A percentile compares a stretch with the other conserved stretches of the same genome.
Conservation (phyloP, 2,113 vertebrate species). For the Ariopsis seemanni region DNA sequence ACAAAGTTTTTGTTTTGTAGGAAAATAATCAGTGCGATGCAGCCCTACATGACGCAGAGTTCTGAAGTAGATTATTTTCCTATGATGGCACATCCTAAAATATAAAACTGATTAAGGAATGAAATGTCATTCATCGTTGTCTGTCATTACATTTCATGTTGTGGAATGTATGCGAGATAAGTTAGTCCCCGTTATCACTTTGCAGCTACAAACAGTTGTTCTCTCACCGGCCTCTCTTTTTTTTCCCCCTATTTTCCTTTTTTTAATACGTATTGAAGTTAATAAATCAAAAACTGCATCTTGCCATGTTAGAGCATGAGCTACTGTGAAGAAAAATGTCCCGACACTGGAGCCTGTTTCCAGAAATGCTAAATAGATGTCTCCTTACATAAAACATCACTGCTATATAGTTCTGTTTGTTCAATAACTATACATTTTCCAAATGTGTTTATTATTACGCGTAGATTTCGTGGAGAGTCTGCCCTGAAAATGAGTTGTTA, state of each 20-base stretch:
- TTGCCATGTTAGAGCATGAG: not conserved
- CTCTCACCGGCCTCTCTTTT: not conserved
- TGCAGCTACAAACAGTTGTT: no score
- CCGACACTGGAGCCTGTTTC: not conserved
- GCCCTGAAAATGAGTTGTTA: not conserved
- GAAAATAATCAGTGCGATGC: not conserved
- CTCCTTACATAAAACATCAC: not conserved
- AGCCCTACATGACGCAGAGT: not conserved
- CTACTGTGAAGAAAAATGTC: not conserved
- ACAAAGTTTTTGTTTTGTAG: not conserved
- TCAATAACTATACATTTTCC: not conserved
- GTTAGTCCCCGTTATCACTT: not conserved
- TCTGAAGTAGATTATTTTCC: not conserved
- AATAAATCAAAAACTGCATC: constrained; percentile 1
- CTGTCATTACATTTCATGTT: not conserved
- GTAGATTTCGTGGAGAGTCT: not conserved
- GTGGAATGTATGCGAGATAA: not conserved
- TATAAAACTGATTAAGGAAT: no score
- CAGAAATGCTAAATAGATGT: not conserved
- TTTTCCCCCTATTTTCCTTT: not conserved
- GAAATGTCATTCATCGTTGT: no score
- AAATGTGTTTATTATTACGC: not conserved
- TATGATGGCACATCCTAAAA: not conserved
- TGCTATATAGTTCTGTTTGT: not conserved
- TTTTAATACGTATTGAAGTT: not conserved